phyloP scores from a whole-genome alignment of 2,113 vertebrate genomes.

The Panurus biarmicus region DNA sequence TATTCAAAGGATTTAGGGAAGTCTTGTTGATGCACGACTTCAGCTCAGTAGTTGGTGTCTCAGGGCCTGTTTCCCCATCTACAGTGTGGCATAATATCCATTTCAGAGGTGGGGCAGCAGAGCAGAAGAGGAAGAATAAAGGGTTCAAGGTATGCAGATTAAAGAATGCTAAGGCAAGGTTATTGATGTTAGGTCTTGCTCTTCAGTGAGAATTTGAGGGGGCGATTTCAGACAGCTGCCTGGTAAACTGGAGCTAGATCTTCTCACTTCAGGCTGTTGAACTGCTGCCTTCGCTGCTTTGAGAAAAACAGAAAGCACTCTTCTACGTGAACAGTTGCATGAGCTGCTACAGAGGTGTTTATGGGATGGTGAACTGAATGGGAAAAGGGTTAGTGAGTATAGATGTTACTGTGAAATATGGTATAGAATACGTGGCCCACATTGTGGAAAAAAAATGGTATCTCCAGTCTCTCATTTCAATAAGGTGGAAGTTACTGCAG shows the following conservation, averaged over 20 bases:
- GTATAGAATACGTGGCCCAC: not conserved
- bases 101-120: not conserved
- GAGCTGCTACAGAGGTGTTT: not conserved
- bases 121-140: not conserved
- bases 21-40: not conserved
- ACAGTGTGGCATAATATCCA: not conserved
- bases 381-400: not conserved
- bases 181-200: not conserved
- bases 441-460: not conserved
- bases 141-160: not conserved
- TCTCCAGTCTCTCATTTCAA: not conserved
- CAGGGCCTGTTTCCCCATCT: not conserved
- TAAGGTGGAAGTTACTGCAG: not conserved
- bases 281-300: not conserved
- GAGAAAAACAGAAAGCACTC: not conserved
- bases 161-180: not conserved
- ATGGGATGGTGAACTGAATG: not conserved
- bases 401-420: not conserved
- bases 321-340: not conserved
- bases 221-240: not conserved
- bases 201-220: not conserved
- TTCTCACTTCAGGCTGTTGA: not conserved
- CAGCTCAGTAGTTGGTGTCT: not conserved
- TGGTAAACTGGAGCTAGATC: not conserved
- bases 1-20: not conserved